A percentile compares a stretch with the other conserved stretches of the same genome.
These are phyloP conservation scores for Habropoda laboriosa DNA, from an alignment of 1,140 invertebrate genomes.

Conservation along the genomic window DNA sequence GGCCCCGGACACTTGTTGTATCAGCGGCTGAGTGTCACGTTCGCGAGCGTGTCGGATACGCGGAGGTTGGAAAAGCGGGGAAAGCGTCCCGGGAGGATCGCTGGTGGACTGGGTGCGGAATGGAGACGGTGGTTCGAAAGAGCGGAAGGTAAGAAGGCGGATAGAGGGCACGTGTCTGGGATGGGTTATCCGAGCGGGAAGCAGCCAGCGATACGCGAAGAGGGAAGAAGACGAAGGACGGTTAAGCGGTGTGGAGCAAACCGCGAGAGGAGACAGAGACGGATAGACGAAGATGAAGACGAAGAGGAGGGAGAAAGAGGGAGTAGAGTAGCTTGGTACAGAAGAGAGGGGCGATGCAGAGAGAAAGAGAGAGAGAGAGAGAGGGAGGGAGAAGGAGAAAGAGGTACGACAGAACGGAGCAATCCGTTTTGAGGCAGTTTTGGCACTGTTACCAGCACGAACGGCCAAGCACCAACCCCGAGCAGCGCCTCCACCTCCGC, in stretches of 20 bases:
- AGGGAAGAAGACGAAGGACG: constrained; percentile 28
- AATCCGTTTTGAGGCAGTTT: constrained; percentile 75
- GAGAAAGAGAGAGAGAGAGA: constrained; percentile 9
- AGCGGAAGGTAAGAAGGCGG: constrained; percentile 34
- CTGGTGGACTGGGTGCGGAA: not conserved
- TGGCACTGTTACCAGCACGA: constrained; percentile 73
- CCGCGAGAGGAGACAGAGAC: not conserved
- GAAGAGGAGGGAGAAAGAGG: constrained; percentile 16
- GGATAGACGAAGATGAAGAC: not conserved
- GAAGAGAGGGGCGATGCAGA: constrained; percentile 16
- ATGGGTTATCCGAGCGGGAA: constrained; percentile 25
- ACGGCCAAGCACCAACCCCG: constrained; percentile 61
- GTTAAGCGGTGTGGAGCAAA: constrained; percentile 21
- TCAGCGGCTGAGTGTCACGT: not conserved
- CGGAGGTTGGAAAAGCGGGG: constrained; percentile 10
- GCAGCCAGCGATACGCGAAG: constrained; percentile 25
- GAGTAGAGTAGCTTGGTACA: too few species aligned
- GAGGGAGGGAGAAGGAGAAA: constrained; percentile 17
- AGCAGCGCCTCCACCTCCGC: constrained; percentile 53
- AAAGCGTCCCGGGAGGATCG: constrained; percentile 3
- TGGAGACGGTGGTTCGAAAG: constrained; percentile 23
- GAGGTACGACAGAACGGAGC: constrained; percentile 41
- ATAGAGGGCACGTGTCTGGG: constrained; percentile 56
- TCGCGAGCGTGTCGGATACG: not conserved
- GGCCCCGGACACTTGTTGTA: constrained; percentile 43